Evolutionary conservation across 2,888 invertebrate species (phyloP).

Genomic region (Campoletis raptor): DNA sequence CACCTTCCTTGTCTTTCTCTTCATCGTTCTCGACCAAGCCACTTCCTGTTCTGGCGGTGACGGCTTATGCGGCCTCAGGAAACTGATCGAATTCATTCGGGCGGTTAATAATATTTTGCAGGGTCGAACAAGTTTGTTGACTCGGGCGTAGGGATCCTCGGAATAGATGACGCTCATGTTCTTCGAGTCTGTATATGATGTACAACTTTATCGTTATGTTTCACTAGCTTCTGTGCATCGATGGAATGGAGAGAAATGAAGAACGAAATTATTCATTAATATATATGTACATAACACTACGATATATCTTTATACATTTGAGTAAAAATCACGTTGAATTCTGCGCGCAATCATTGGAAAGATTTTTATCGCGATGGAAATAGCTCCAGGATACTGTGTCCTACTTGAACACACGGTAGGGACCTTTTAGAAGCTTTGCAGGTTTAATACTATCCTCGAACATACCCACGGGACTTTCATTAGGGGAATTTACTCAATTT

Average conservation of each 20-base stretch:
- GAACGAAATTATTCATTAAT: not conserved
- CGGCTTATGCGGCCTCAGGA: conserved; percentile 82
- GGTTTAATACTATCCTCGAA: conserved; percentile 82
- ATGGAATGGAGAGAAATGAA: not conserved
- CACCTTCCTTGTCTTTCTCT: conserved; percentile 30
- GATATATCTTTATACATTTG: not conserved
- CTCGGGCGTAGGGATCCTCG: conserved; percentile 72
- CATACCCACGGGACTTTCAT: conserved; percentile 83
- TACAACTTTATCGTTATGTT: conserved; percentile 39
- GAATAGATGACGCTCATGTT: conserved; percentile 54
- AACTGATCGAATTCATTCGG: conserved; percentile 82
- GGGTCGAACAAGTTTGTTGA: conserved; percentile 82
- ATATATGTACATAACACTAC: not conserved
- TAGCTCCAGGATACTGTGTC: conserved; percentile 18
- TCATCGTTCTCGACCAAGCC: conserved; percentile 58
- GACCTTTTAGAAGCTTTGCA: conserved; percentile 80
- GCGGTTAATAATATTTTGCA: conserved; percentile 83
- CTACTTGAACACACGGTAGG: conserved; percentile 66
- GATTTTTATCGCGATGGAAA: conserved; percentile 31
- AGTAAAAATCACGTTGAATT: conserved; percentile 2
- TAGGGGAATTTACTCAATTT: conserved; percentile 84
- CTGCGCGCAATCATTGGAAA: not conserved
- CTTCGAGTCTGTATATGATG: conserved; percentile 55
- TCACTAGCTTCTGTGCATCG: conserved; percentile 20
- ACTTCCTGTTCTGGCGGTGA: conserved; percentile 77